Base-by-base conservation (phyloP, 2,113 vertebrate species). In the Xenopus laevis region DNA sequence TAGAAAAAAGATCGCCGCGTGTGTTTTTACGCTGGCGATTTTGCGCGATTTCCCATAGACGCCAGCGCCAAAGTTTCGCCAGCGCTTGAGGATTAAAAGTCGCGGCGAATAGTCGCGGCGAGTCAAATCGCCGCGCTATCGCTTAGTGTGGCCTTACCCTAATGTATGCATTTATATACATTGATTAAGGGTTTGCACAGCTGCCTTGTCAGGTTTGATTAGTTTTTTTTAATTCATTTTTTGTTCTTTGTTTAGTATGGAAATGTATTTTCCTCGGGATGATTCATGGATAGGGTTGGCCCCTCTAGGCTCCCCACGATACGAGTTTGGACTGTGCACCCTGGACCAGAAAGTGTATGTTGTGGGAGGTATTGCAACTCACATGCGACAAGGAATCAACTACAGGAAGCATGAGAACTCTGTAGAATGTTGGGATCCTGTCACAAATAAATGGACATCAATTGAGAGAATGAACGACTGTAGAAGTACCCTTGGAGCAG, bases 251-350 rank as follows among this genome's bases (percentile, higher is more conserved):
- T 13, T 81, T 87, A 98, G 96, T 71, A 95, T 94, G 89, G 96
- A 98, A 85, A 98, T 98, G 97, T 99, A 97, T 78, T 98, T 98
- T 81, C 97, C 97, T 20, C 95, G 98, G 85, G 98, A 93, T 0
- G 96, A 99, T 83, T 96, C 97, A 1, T 99, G 97, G 97, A 98
- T 98, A 27, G 96, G 95, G 45, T 90, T 99, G 83, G 96, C 97
- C 4, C 96, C 97, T 0, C 91, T 99, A 7, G 93, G 91, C 66
- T 94, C 95, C 69, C 94, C 97, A 1, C 94, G 97, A 62, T 96
- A 94, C 44, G 97, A 99, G 76, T 99, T 98, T 45, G 97, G 96
- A 2, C 87, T 98, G 16, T 97, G 94, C 0, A 94, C 96, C 55
- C 91, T 99, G 76, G 94, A 98, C 81, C 95, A 98, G 89, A 97